Conservation (phyloP, 1,140 invertebrate genomes). For the Diploscapter pachys region DNA sequence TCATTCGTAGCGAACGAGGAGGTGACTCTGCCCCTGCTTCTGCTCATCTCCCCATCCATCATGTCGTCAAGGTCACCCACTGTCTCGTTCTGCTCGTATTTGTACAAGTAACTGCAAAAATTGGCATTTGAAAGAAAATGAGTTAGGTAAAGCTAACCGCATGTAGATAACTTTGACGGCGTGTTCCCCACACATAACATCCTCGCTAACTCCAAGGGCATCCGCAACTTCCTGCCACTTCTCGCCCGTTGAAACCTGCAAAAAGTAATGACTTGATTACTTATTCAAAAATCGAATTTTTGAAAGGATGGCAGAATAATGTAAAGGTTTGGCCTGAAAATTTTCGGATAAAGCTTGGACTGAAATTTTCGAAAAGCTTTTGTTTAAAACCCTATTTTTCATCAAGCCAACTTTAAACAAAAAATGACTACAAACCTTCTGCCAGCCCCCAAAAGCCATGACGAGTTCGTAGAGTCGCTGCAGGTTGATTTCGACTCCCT, state of each 20-base stretch:
- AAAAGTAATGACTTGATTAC: no score
- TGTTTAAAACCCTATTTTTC: neutral
- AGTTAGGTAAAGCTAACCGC: constrained; percentile 29
- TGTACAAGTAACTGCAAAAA: constrained; percentile 41
- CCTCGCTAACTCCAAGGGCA: constrained; percentile 37
- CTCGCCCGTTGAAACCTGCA: constrained; percentile 17
- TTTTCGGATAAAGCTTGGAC: no score
- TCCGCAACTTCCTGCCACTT: constrained; percentile 48
- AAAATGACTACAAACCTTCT: constrained; percentile 35
- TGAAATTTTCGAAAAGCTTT: neutral
- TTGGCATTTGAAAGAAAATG: constrained; percentile 8
- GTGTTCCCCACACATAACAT: constrained; percentile 45
- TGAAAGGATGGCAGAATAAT: no score
- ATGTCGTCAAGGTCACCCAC: constrained; percentile 47
- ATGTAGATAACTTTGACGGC: constrained; percentile 51
- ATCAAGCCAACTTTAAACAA: neutral
- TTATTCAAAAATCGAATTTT: neutral
- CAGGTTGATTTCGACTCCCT: constrained; percentile 46
- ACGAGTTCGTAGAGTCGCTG: constrained; percentile 47
- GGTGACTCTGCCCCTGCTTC: constrained; percentile 26
- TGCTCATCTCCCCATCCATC: constrained; percentile 46
- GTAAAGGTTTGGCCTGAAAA: no score
- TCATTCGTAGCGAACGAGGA: constrained; percentile 33
- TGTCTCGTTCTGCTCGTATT: constrained; percentile 52
- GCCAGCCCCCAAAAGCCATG: constrained; percentile 47